phyloP scores from a whole-genome alignment of 2,113 vertebrate genomes.

The Meles meles region DNA sequence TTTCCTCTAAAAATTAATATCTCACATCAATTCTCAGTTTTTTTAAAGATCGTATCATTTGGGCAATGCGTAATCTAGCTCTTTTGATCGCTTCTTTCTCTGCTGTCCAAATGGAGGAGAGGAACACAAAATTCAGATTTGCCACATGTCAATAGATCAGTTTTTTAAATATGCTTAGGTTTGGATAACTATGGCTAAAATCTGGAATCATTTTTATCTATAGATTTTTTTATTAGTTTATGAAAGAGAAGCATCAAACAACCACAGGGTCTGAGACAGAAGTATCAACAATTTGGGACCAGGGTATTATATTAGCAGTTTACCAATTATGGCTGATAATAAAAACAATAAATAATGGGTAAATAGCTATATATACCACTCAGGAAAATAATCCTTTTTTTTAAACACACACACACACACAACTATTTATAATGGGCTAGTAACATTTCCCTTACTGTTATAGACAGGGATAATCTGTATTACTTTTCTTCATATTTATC shows the following conservation, averaged over 20 bases:
- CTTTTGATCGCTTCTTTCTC: background rate
- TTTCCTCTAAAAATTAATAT: conserved; percentile 29
- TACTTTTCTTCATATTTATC: conserved; percentile 32
- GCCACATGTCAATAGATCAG: background rate
- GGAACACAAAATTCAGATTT: conserved; percentile 30
- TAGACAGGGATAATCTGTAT: background rate
- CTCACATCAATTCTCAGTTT: background rate
- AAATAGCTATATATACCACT: background rate
- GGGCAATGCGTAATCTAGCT: background rate
- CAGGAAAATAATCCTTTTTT: background rate
- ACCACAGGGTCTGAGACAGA: background rate
- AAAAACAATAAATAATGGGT: background rate
- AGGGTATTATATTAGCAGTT: background rate
- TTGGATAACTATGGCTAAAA: conserved; percentile 14
- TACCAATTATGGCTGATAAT: background rate
- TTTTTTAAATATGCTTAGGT: background rate
- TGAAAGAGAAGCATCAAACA: background rate
- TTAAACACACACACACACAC: no score
- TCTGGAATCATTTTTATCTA: background rate
- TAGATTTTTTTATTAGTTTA: conserved; percentile 8
- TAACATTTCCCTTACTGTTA: background rate
- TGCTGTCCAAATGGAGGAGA: background rate
- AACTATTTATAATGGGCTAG: background rate
- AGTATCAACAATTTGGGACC: background rate
- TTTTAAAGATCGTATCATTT: conserved; percentile 22